Evolutionary conservation across 2,888 invertebrate genomes (phyloP).

Genomic region (Hypercompe scribonia): DNA sequence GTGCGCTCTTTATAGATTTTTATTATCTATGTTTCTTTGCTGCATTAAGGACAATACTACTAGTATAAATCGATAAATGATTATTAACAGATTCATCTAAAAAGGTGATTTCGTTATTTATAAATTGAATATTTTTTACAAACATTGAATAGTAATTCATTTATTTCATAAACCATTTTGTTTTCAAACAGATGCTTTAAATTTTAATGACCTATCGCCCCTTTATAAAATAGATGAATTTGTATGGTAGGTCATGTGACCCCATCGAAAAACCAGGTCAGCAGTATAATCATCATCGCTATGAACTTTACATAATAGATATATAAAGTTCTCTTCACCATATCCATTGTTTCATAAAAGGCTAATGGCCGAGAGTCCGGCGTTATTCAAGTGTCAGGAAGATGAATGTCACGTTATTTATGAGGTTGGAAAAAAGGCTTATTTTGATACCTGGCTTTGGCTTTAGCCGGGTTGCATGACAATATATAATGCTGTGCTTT

Average conservation of each 20-base stretch:
- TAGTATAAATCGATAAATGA: no score
- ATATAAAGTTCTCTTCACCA: constrained; percentile 62
- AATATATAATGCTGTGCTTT: constrained; percentile 54
- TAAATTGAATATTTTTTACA: background rate
- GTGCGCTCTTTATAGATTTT: no score
- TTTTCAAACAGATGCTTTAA: background rate
- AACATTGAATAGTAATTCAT: background rate
- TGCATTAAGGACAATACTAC: no score
- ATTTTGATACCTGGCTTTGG: constrained; percentile 59
- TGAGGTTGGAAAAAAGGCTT: constrained; percentile 70
- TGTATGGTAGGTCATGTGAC: constrained; percentile 24
- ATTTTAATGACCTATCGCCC: background rate
- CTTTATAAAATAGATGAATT: constrained; percentile 40
- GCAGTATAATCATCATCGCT: constrained; percentile 50
- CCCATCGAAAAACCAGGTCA: constrained; percentile 40
- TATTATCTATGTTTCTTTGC: no score
- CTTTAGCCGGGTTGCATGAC: constrained; percentile 55
- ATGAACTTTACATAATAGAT: constrained; percentile 70
- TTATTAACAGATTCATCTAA: background rate
- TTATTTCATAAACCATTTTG: background rate
- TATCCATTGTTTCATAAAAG: constrained; percentile 78
- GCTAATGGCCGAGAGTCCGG: constrained; percentile 76
- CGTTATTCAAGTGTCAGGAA: constrained; percentile 82
- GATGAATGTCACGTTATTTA: constrained; percentile 83
- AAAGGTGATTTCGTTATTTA: background rate